Percentiles rank a stretch among this genome's conserved stretches.
phyloP scores from a whole-genome alignment of 1,140 invertebrate genomes.

The Penaeus japonicus region DNA sequence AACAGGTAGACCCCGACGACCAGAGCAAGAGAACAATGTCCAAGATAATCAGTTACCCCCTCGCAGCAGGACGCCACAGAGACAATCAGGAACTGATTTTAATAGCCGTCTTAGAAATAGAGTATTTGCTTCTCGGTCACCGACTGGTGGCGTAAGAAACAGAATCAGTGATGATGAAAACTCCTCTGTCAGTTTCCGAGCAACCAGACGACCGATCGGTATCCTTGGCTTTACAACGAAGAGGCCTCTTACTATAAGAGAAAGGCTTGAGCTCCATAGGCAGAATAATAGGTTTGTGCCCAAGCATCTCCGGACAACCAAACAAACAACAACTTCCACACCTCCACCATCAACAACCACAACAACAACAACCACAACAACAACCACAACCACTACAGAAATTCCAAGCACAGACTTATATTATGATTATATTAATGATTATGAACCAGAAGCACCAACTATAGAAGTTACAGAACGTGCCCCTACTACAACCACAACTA shows the following conservation, averaged over 20 bases:
- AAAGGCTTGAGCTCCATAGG: not conserved
- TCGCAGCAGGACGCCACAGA: too few relatives aligned
- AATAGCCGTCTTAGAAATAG: not conserved
- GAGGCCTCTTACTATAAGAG: conserved; percentile 20
- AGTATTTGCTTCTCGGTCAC: not conserved
- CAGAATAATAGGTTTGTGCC: conserved; percentile 32
- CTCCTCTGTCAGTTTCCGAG: not conserved
- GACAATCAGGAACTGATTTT: not conserved
- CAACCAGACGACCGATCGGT: not conserved
- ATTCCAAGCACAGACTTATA: not conserved
- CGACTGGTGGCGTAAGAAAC: not conserved
- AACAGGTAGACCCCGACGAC: not conserved
- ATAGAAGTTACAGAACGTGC: not conserved
- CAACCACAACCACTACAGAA: not conserved
- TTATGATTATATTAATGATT: not conserved
- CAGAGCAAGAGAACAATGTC: not conserved
- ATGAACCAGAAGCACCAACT: not conserved
- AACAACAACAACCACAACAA: not conserved
- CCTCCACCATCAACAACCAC: not conserved
- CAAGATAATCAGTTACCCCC: too few relatives aligned
- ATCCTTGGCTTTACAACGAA: not conserved
- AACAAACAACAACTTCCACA: not conserved
- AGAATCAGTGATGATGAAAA: too few relatives aligned
- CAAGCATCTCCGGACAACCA: not conserved
- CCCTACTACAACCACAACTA: too few relatives aligned